Conservation (phyloP, 2,113 vertebrate species). For the Crotalus viridis region DNA sequence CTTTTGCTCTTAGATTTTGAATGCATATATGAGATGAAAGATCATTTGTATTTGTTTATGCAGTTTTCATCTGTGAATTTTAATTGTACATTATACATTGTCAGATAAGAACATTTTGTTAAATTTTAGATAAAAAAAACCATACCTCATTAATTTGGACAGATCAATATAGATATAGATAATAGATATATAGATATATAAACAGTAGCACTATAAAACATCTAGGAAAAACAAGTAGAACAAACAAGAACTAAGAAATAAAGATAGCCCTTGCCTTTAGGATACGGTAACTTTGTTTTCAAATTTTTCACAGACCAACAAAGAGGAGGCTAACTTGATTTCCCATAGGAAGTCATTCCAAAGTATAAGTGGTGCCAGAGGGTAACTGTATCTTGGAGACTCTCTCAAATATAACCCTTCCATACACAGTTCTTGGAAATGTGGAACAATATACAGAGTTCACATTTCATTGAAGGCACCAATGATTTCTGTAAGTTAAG, state of each 20-base stretch:
- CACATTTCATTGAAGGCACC: neutral
- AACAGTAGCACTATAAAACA: neutral
- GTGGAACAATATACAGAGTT: neutral
- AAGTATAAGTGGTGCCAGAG: neutral
- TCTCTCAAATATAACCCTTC: neutral
- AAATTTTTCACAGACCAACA: neutral
- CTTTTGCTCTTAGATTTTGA: neutral
- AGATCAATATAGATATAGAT: neutral
- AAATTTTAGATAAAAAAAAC: neutral
- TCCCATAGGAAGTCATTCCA: neutral
- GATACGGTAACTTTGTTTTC: neutral
- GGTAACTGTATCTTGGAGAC: neutral
- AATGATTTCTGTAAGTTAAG: neutral
- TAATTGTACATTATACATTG: neutral
- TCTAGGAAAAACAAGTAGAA: neutral
- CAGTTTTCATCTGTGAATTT: neutral
- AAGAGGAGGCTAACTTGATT: neutral
- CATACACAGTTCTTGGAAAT: neutral
- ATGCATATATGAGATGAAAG: neutral
- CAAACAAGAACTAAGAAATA: neutral
- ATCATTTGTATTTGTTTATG: neutral
- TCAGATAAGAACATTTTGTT: neutral
- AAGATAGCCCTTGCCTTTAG: neutral
- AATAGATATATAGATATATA: neutral
- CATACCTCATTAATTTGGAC: neutral